phyloP scores from a whole-genome alignment of 2,888 invertebrate genomes.

The Ctenicera cuprea region DNA sequence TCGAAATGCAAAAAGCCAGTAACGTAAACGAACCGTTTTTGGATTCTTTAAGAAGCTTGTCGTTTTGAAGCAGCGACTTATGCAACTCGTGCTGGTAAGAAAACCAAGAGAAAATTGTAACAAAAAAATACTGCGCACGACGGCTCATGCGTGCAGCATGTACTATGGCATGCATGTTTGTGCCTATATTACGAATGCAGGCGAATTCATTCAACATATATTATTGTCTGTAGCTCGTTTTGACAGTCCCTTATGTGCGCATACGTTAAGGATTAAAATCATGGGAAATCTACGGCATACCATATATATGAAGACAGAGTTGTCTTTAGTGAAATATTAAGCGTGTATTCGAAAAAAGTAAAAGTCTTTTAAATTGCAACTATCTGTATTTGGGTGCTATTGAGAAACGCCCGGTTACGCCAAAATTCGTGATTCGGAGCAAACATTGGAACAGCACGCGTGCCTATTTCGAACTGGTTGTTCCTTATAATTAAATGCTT shows the following conservation, averaged over 20 bases:
- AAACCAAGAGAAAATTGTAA: conserved; percentile 49
- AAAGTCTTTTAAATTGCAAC: not conserved
- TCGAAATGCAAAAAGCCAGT: conserved; percentile 36
- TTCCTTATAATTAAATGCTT: conserved; percentile 7
- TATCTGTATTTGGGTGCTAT: not conserved
- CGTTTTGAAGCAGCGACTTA: conserved; percentile 44
- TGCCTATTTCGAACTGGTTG: not conserved
- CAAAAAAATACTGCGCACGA: conserved; percentile 57
- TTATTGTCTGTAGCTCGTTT: conserved; percentile 58
- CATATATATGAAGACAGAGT: conserved; percentile 51
- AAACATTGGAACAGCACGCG: not conserved
- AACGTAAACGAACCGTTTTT: conserved; percentile 35
- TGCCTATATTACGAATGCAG: conserved; percentile 59
- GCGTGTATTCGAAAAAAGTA: conserved; percentile 25
- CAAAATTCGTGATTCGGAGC: conserved; percentile 8
- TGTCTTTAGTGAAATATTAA: conserved; percentile 50
- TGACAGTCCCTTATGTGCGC: conserved; percentile 59
- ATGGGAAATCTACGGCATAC: conserved; percentile 56
- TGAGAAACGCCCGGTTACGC: not conserved
- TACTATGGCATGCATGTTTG: conserved; percentile 59
- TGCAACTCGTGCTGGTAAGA: conserved; percentile 51
- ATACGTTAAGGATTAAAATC: conserved; percentile 60
- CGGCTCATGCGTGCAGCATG: conserved; percentile 60
- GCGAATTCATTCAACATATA: conserved; percentile 60
- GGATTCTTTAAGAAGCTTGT: conserved; percentile 41